Percentiles rank a stretch among this genome's conserved stretches.
Conservation (phyloP, 2,888 invertebrate genomes). For the Parnassius glacialis region DNA sequence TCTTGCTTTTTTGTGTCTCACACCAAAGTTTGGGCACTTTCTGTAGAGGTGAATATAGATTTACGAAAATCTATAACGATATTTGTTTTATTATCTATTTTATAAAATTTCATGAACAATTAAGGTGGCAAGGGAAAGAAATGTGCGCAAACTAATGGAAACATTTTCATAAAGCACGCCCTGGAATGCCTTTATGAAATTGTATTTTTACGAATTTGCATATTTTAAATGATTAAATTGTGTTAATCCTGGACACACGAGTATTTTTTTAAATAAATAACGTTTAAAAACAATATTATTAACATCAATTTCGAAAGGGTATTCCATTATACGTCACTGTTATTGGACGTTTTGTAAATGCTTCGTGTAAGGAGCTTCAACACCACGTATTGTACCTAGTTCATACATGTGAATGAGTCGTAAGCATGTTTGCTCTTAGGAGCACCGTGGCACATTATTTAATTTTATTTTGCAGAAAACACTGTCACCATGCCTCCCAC, state of each 20-base stretch:
- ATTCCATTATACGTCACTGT: not conserved
- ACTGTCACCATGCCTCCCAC: constrained; percentile 69
- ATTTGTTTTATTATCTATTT: no score
- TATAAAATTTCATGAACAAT: no score
- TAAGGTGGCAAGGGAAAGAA: no score
- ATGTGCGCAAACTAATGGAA: constrained; percentile 23
- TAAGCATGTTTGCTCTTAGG: constrained; percentile 61
- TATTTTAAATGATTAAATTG: no score
- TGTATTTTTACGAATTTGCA: not conserved
- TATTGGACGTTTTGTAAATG: constrained; percentile 12
- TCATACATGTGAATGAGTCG: constrained; percentile 28
- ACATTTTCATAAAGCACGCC: not conserved
- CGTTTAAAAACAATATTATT: not conserved
- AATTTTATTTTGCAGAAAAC: constrained; percentile 76
- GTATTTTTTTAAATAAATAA: not conserved
- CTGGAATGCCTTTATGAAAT: not conserved
- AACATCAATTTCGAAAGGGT: not conserved
- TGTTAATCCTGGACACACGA: no score
- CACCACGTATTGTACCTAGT: constrained; percentile 17
- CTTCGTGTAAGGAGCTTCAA: constrained; percentile 9
- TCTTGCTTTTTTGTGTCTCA: constrained; percentile 26
- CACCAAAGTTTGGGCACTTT: constrained; percentile 28
- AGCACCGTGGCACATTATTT: constrained; percentile 71
- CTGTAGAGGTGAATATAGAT: no score
- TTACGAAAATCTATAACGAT: no score